Evolutionary conservation across 2,113 vertebrate genomes (phyloP).

Genomic region (Xenopus laevis): DNA sequence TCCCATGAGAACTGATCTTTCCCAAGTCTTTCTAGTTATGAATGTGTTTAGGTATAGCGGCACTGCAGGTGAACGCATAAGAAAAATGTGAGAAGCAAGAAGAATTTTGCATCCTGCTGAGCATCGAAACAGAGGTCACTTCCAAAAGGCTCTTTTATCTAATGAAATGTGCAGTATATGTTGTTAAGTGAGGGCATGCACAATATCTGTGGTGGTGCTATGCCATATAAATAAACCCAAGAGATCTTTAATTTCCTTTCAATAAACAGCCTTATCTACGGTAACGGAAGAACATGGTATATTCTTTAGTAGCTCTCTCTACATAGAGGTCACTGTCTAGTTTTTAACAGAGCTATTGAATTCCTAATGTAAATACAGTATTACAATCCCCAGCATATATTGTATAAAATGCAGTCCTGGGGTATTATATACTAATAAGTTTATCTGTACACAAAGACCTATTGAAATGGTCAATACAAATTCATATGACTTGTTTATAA

Average conservation of each 20-base stretch:
- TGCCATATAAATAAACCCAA: neutral
- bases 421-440: too few relatives aligned
- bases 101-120: constrained; percentile 32
- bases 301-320: neutral
- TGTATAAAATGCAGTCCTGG: too few relatives aligned
- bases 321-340: neutral
- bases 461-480: too few relatives aligned
- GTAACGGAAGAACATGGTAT: neutral
- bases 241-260: constrained; percentile 12
- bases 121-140: constrained; percentile 25
- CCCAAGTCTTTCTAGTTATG: constrained; percentile 49
- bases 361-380: neutral
- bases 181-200: constrained; percentile 2
- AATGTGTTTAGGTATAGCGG: constrained; percentile 49
- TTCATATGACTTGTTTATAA: too few relatives aligned
- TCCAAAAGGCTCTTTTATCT: constrained; percentile 51
- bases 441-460: too few relatives aligned
- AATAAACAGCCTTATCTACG: neutral
- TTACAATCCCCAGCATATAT: neutral
- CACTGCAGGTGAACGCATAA: constrained; percentile 53
- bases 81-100: constrained; percentile 50
- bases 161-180: constrained; percentile 51
- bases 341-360: neutral
- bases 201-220: neutral
- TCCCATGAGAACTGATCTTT: constrained; percentile 55